Conservation (phyloP, 2,113 vertebrate species). For the Oreamnos americanus region DNA sequence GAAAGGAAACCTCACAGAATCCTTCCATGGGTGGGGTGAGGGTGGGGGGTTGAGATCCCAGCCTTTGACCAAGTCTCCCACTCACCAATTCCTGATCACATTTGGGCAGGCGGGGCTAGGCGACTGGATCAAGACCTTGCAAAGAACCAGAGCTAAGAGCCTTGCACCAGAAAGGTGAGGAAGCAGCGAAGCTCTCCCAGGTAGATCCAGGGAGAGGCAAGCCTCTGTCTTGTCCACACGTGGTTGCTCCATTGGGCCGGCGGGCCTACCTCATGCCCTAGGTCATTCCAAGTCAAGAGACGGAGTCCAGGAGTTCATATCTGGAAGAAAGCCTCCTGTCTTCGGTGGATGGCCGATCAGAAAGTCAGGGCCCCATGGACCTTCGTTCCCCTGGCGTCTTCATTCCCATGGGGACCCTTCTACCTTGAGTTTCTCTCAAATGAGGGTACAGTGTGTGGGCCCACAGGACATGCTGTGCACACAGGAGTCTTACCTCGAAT, state of each 20-base stretch:
- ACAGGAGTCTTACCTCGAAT: not conserved
- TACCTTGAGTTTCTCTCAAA: not conserved
- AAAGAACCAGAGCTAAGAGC: not conserved
- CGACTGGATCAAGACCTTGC: not conserved
- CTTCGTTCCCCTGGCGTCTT: not conserved
- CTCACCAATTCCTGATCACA: not conserved
- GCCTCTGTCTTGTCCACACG: not conserved
- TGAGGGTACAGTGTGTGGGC: not conserved
- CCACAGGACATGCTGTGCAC: not conserved
- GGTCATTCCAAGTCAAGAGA: not conserved
- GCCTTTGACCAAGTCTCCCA: not conserved
- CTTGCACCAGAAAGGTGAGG: not conserved
- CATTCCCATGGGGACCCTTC: not conserved
- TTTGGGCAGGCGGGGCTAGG: not conserved
- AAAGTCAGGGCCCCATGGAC: not conserved
- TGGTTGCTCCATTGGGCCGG: not conserved
- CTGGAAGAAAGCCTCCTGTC: not conserved
- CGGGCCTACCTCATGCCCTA: not conserved
- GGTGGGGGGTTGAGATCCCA: not conserved
- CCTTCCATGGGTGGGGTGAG: not conserved
- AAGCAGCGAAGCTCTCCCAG: not conserved
- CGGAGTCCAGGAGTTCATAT: not conserved
- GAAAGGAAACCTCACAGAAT: not conserved
- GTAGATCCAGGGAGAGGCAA: not conserved
- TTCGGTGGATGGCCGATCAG: fast-evolving